Evolutionary conservation across 2,797 vertebrate species (phyloP), one percentile per base, ranked within the genome.

Genomic region (Catharus ustulatus): DNA sequence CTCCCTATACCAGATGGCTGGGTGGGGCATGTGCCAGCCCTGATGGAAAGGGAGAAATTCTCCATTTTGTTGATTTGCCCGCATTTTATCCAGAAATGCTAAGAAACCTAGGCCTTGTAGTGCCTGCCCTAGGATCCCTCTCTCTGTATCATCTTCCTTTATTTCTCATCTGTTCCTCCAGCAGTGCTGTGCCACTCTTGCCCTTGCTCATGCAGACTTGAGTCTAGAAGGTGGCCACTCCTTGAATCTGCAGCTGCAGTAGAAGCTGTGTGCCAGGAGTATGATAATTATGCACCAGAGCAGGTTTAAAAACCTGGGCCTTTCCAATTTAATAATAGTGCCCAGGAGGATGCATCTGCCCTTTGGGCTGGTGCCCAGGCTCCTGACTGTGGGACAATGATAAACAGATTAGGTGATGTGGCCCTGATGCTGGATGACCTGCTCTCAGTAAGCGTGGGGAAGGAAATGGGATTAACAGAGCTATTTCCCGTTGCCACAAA

Each of bases 391-490:
- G 6, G 64, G 49, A 42, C 36, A 67, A 34, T 3, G 15, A 84
- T 80, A 76, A 82, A 26, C 34, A 91, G 38, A 67, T 90, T 59
- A 67, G 24, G 49, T 64, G 77, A 80, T 80, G 55, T 64, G 64
- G 58, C 51, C 46, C 84, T 64, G 51, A 34, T 62, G 88, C 36
- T 96, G 36, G 29, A 49, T 88, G 66, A 59, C 76, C 73, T 77
- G 46, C 75, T 40, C 62, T 83, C 87, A 88, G 22, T 78, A 83
- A 83, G 0, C 10, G 6, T 2, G 1, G 36, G 46, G 64, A 87
- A 95, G 94, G 94, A 96, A 97, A 89, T 4, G 1, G 78, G 54
- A 95, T 93, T 95, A 89, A 73, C 42, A 68, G 92, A 85, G 81
- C 72, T 68, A 15, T 74, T 97, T 94, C 67, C 90, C 6, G 0